A percentile compares a stretch with the other conserved stretches of the same genome.
Evolutionary conservation across 2,797 vertebrate genomes (phyloP).

Genomic region (Muscicapa comitata): DNA sequence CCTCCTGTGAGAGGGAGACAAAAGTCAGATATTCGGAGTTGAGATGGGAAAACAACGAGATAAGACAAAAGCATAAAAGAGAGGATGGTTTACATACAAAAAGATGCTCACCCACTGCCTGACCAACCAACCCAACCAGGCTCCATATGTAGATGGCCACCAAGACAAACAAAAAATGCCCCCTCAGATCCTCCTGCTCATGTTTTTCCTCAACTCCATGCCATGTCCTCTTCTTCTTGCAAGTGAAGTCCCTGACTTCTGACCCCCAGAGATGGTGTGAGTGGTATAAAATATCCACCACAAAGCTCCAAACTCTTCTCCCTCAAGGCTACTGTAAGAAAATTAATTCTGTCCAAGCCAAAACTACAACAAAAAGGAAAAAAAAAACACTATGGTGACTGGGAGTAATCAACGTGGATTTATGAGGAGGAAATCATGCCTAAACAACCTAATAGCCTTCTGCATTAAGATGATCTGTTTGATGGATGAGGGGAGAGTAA

Average conservation of each 20-base stretch:
- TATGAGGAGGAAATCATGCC: not conserved
- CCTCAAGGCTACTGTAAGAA: not conserved
- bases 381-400: not conserved
- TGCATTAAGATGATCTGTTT: not conserved
- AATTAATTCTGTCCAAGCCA: not conserved
- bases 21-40: not conserved
- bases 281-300: not conserved
- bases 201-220: not conserved
- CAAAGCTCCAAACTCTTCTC: not conserved
- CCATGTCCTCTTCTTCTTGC: not conserved
- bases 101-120: not conserved
- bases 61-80: not conserved
- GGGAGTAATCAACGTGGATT: not conserved
- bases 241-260: not conserved
- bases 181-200: not conserved
- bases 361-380: not conserved
- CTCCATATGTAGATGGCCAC: rapidly evolving
- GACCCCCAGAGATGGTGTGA: not conserved
- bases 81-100: not conserved
- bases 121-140: no score
- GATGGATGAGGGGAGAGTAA: not conserved
- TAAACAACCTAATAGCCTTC: not conserved
- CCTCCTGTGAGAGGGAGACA: not conserved
- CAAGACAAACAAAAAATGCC: rapidly evolving
- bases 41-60: not conserved